Evolutionary conservation across 2,797 vertebrate species (phyloP).

Genomic region (Cirrhinus mrigala): DNA sequence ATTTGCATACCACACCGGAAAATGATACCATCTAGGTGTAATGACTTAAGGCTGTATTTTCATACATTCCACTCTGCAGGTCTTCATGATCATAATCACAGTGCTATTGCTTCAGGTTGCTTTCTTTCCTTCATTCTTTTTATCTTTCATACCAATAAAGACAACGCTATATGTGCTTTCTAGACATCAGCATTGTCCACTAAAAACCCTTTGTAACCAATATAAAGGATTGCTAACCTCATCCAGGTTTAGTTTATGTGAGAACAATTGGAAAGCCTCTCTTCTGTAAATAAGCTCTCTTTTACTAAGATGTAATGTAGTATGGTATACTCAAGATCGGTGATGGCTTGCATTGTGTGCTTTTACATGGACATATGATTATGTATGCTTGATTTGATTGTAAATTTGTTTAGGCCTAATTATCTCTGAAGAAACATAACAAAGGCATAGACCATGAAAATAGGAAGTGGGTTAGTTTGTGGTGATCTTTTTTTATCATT

Average conservation of each 20-base stretch:
- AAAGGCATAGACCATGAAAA: neutral
- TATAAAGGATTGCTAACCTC: conserved; percentile 3
- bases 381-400: conserved; percentile 3
- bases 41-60: conserved; percentile 34
- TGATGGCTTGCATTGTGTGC: neutral
- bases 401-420: conserved; percentile 7
- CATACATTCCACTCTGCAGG: conserved; percentile 21
- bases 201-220: neutral
- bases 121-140: neutral
- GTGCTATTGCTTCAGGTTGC: neutral
- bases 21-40: neutral
- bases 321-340: neutral
- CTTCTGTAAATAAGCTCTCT: neutral
- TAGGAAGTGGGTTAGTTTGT: neutral
- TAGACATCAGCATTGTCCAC: neutral
- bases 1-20: conserved; percentile 43
- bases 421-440: neutral
- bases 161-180: neutral
- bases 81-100: neutral
- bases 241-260: neutral
- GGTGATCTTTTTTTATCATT: too few species aligned
- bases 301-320: neutral
- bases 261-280: neutral
- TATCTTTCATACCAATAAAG: neutral
- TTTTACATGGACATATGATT: neutral